Evolutionary conservation across 2,888 invertebrate species (phyloP).

Genomic region (Polyploca ridens): DNA sequence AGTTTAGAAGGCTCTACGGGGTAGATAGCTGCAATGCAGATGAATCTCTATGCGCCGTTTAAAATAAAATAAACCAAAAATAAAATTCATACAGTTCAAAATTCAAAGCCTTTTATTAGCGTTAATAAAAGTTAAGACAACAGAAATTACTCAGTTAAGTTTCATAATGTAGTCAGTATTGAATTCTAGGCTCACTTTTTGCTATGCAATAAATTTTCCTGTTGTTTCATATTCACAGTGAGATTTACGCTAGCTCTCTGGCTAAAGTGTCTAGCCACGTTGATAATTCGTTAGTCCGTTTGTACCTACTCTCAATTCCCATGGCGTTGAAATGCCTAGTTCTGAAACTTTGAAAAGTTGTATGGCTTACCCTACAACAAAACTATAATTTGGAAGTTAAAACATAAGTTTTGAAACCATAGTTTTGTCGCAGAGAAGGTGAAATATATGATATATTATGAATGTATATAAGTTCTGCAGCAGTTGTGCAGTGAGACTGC

Average conservation of each 20-base stretch:
- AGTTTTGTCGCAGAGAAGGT: slow-evolving; percentile 26
- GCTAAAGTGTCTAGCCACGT: background rate
- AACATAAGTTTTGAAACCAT: too few species aligned
- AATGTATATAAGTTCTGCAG: slow-evolving; percentile 21
- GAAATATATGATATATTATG: slow-evolving; percentile 15
- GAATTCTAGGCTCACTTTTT: background rate
- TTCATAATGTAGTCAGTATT: background rate
- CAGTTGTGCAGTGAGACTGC: slow-evolving; percentile 35
- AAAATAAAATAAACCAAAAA: background rate
- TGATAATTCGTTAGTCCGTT: background rate
- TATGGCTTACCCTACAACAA: background rate
- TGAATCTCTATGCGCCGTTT: slow-evolving; percentile 15
- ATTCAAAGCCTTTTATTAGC: background rate
- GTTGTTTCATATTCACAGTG: background rate
- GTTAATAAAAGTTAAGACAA: background rate
- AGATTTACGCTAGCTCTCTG: background rate
- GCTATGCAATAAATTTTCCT: background rate
- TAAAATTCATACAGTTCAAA: background rate
- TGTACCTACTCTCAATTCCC: background rate
- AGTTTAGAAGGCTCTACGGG: slow-evolving; percentile 35
- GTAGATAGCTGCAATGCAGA: slow-evolving; percentile 55
- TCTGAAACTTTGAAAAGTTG: background rate
- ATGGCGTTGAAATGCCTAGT: background rate
- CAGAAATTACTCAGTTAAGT: background rate
- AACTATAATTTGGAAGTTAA: too few species aligned